Base-by-base conservation (phyloP, 1,140 invertebrate genomes). In the Luehdorfia chinensis region DNA sequence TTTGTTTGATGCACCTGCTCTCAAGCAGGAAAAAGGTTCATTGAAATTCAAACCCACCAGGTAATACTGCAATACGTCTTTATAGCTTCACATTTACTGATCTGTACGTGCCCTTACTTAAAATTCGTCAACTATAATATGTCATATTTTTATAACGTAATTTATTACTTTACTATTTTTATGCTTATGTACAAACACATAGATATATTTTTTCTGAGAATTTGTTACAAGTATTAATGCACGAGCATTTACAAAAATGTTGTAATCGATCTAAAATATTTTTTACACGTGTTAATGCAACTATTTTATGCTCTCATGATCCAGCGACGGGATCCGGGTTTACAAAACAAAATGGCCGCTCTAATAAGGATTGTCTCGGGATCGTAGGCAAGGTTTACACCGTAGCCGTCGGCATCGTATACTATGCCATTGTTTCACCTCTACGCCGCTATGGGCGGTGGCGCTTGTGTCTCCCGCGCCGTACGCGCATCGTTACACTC, bases 331-430 rank as follows among this genome's bases (percentile, higher is more conserved):
- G 19, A 21, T 21, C 19, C 19, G 6, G 7, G 39, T 16, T 27
- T 15, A 21, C 19, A 50, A 59, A 71, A 79, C 77, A 84, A 84
- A 70, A 84, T 84, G 80, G 77, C 77, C 43, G 74, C 53, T 47
- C 2, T 36, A 37, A 63, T n/a, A 73, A 73, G 68, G 62, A 8
- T 16, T 28, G 21, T n/a, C 62, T 66, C 55, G 44, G 44, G 47
- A 19, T 57, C 55, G 60, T 65, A 68, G 50, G 44, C 32, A 12
- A 33, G 36, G 59, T 66, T 59, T 28, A 16, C 33, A 44, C 51
- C 55, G 54, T 72, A 72, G 59, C 71, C 60, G 58, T 55, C 30
- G 8, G 54, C 30, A 48, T 59, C 59, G 51, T 43, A 16, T 37
- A 13, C 55, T 54, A 14, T 12, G 11, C 21, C 5, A 15, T 4